phyloP scores from a whole-genome alignment of 1,140 invertebrate genomes.

The Chrysomallon squamiferum region DNA sequence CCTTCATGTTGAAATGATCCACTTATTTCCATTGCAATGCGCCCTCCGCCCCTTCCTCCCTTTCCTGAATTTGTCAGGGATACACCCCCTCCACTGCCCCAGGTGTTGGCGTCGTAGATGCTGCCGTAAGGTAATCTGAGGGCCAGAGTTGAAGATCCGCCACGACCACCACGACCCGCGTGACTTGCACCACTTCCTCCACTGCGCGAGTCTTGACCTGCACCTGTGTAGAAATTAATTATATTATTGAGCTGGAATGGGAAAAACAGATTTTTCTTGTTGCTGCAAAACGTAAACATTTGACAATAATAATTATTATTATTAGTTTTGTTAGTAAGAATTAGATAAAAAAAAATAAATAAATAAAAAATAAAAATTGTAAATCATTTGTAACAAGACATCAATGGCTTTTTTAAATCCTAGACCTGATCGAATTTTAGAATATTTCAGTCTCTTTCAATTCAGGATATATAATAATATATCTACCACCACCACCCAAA shows the following conservation, averaged over 20 bases:
- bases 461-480: too few relatives aligned
- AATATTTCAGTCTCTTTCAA: too few relatives aligned
- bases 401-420: too few relatives aligned
- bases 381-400: too few relatives aligned
- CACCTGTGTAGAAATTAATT: slow-evolving; percentile 25
- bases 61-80: slow-evolving; percentile 8
- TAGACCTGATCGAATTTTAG: too few relatives aligned
- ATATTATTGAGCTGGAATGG: not conserved
- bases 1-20: slow-evolving; percentile 18
- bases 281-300: not conserved
- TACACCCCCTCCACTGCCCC: slow-evolving; percentile 51
- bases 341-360: not conserved
- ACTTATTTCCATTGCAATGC: slow-evolving; percentile 22
- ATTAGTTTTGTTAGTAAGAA: not conserved
- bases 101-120: slow-evolving; percentile 36
- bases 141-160: slow-evolving; percentile 8
- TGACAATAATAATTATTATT: not conserved
- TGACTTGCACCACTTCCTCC: slow-evolving; percentile 44
- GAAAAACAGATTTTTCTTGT: not conserved
- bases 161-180: slow-evolving; percentile 36
- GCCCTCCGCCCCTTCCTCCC: slow-evolving; percentile 46
- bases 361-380: not conserved
- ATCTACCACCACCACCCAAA: too few relatives aligned
- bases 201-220: slow-evolving; percentile 16
- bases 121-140: slow-evolving; percentile 32